phyloP scores from a whole-genome alignment of 2,797 vertebrate species.

The Aplochiton taeniatus region DNA sequence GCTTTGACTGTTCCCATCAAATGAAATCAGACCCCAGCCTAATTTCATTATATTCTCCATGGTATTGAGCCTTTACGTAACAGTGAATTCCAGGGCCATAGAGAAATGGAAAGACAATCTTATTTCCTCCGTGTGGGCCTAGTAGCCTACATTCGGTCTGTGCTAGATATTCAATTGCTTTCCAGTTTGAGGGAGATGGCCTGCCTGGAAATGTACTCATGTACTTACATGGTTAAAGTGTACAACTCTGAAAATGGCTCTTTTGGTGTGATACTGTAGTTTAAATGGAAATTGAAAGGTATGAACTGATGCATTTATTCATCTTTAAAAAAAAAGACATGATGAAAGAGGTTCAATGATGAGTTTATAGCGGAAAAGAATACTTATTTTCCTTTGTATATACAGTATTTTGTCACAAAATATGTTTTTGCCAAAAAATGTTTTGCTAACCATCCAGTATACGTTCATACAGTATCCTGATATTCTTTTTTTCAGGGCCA shows the following conservation, averaged over 20 bases:
- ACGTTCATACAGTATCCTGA: no score
- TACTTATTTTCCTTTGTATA: no score
- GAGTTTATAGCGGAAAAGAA: background rate
- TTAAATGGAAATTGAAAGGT: conserved; percentile 31
- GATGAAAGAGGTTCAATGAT: background rate
- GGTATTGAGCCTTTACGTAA: conserved; percentile 67
- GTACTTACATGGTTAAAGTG: conserved; percentile 17
- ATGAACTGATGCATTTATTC: background rate
- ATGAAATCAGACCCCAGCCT: conserved; percentile 54
- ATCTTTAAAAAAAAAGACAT: background rate
- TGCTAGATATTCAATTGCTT: conserved; percentile 48
- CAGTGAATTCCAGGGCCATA: conserved; percentile 63
- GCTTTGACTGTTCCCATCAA: conserved; percentile 45
- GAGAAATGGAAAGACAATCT: conserved; percentile 65
- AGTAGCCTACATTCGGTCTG: conserved; percentile 51
- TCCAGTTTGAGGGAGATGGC: conserved; percentile 42
- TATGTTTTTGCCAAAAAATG: no score
- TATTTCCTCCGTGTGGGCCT: conserved; percentile 47
- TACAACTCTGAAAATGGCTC: conserved; percentile 8
- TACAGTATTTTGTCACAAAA: no score
- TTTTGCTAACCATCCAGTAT: no score
- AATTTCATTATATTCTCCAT: conserved; percentile 65
- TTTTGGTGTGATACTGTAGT: conserved; percentile 21
- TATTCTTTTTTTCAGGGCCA: no score
- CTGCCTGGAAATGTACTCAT: conserved; percentile 45